Conservation (phyloP, 2,797 vertebrate species). For the Sarcophilus harrisii region DNA sequence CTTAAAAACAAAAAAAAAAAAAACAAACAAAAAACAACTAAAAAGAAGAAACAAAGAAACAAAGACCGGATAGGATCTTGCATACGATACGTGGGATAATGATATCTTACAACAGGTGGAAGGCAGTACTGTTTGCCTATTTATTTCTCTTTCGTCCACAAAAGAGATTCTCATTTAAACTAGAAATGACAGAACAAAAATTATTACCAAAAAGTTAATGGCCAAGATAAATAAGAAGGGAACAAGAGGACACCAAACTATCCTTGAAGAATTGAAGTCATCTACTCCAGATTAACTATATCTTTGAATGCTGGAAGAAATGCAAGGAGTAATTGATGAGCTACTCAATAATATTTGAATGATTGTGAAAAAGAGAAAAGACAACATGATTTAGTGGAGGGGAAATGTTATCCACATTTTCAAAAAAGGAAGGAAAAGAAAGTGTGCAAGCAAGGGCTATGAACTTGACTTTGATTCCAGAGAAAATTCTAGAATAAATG, state of each 20-base stretch:
- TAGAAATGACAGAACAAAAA: neutral
- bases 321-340: neutral
- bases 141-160: neutral
- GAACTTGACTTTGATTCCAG: neutral
- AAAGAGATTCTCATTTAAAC: neutral
- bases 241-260: neutral
- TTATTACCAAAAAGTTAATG: neutral
- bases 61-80: neutral
- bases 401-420: neutral
- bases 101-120: neutral
- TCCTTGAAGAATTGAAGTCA: neutral
- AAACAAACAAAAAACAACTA: neutral
- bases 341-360: neutral
- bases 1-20: neutral
- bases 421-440: neutral
- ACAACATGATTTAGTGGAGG: neutral
- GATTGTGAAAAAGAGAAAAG: neutral
- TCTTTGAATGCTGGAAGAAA: neutral
- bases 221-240: neutral
- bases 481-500: neutral
- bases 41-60: neutral
- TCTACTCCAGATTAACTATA: neutral
- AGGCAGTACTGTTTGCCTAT: neutral
- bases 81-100: neutral
- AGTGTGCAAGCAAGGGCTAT: neutral